Evolutionary conservation across 2,888 invertebrate species (phyloP), one percentile per base, ranked within the genome.

Genomic region (Bombyx huttoni): DNA sequence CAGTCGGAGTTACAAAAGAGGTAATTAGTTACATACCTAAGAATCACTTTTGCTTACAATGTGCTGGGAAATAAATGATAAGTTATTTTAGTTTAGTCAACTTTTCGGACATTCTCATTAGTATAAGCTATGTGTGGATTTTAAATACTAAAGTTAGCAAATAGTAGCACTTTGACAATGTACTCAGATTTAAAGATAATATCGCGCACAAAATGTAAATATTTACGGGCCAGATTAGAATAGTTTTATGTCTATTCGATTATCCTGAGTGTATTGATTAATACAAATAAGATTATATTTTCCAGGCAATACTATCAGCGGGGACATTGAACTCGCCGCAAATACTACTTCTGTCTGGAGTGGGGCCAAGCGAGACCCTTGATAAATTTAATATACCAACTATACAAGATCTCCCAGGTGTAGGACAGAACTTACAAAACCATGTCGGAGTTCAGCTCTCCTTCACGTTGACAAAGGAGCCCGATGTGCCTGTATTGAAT

Each of bases 281-380:
- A 1, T 40, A 10, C 12, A 40, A 40, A 40, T 40, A 10, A 10
- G 9, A 40, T 45, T 55, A 49, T 49, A 33, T 48, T 53, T 14
- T 40, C 54, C 72, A 91, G 87, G 88, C 89, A 0, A 82, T 93
- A 46, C 66, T 93, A 13, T 90, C 91, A 3, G 91, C 87, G 5
- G 93, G 93, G 1, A 89, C 93, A 0, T 70, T 93, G 9, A 92
- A 92, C 72, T 91, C 92, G 0, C 93, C 93, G 0, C 92, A 93
- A 75, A 76, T 93, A 10, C 82, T 93, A 3, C 67, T 93, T 3
- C 85, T 92, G 3, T 93, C 93, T 0, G 93, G 93, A 9, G 87
- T 93, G 8, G 93, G 93, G 0, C 91, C 93, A 0, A 90, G 85
- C 61, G 84, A 89, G 7, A 91, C 91, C 49, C 74, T 93, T 2